Conservation (phyloP, 2,888 invertebrate species). For the Spodoptera littoralis region DNA sequence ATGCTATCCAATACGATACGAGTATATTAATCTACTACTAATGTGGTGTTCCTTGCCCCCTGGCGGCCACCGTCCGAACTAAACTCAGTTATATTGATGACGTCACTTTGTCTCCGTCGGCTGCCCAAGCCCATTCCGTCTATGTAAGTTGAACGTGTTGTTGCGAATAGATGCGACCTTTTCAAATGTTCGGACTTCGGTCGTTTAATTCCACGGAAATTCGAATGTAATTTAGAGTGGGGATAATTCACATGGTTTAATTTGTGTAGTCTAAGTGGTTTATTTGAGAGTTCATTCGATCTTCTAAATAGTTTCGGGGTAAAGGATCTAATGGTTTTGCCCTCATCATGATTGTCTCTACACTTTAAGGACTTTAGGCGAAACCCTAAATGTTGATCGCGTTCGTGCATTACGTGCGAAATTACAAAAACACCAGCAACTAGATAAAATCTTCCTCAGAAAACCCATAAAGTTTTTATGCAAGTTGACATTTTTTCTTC, state of each 20-base stretch:
- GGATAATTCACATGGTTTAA: slow-evolving; percentile 58
- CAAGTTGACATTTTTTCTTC: slow-evolving; percentile 40
- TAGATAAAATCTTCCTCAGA: slow-evolving; percentile 16
- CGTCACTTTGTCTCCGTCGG: slow-evolving; percentile 81
- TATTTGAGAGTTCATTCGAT: slow-evolving; percentile 41
- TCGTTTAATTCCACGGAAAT: slow-evolving; percentile 71
- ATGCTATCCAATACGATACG: slow-evolving; percentile 67
- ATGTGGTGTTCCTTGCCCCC: slow-evolving; percentile 79
- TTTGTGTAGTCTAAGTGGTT: slow-evolving; percentile 54
- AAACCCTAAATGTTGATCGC: slow-evolving; percentile 20
- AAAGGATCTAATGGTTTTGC: slow-evolving; percentile 27
- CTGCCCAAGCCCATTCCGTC: slow-evolving; percentile 73
- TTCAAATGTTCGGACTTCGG: slow-evolving; percentile 65
- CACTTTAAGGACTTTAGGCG: slow-evolving; percentile 20
- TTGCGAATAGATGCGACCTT: slow-evolving; percentile 71
- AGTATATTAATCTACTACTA: slow-evolving; percentile 85
- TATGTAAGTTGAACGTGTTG: slow-evolving; percentile 75
- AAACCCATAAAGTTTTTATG: slow-evolving; percentile 29
- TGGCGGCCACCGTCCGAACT: slow-evolving; percentile 64
- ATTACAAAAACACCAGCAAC: not conserved
- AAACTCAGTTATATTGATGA: slow-evolving; percentile 80
- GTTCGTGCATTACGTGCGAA: not conserved
- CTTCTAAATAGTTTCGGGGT: slow-evolving; percentile 43
- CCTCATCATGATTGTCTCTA: slow-evolving; percentile 1
- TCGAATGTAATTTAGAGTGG: slow-evolving; percentile 68